Evolutionary conservation across 2,113 vertebrate species (phyloP).

Genomic region (Larimichthys polyactis): DNA sequence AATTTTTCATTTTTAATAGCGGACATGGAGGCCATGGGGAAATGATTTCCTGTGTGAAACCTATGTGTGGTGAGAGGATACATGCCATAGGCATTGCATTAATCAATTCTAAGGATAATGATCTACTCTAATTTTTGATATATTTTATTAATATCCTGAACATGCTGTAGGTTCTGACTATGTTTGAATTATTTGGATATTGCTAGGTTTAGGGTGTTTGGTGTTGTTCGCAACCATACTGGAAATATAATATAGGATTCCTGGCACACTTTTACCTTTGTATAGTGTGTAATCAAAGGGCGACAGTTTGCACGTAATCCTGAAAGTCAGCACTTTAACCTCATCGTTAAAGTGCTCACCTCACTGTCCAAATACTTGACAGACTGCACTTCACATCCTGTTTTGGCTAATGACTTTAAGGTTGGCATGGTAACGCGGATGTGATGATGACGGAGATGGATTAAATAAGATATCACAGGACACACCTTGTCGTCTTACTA

Average conservation of each 20-base stretch:
- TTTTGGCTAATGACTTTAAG: constrained; percentile 46
- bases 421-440: constrained; percentile 29
- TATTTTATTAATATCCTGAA: not conserved
- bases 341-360: not conserved
- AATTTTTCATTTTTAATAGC: not conserved
- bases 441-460: constrained; percentile 20
- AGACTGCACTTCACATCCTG: constrained; percentile 46
- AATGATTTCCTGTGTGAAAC: not conserved
- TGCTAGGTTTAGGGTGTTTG: not conserved
- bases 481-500: constrained; percentile 12
- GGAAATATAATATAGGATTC: not conserved
- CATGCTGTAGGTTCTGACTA: not conserved
- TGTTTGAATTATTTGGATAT: not conserved
- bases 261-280: not conserved
- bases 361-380: not conserved
- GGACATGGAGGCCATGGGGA: not conserved
- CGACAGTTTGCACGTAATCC: not conserved
- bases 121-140: not conserved
- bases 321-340: not conserved
- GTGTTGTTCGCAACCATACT: not conserved
- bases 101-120: not conserved
- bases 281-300: not conserved
- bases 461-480: constrained; percentile 13
- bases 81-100: not conserved
- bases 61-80: not conserved